phyloP scores from a whole-genome alignment of 23 tunicate species.

The Styela clava region DNA sequence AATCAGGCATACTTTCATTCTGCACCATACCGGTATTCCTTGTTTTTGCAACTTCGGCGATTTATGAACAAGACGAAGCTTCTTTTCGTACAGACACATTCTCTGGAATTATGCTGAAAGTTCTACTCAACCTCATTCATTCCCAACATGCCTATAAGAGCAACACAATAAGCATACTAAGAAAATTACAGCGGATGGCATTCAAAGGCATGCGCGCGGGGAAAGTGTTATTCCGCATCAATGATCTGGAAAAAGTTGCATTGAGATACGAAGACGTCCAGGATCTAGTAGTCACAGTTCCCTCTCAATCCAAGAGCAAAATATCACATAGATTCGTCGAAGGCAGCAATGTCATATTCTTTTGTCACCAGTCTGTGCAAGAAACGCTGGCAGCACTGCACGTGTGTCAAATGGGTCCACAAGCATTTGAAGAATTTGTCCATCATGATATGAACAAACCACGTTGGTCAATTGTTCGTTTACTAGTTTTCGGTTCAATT shows the following conservation, averaged over 20 bases:
- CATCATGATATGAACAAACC: neutral
- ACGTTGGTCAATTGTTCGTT: neutral
- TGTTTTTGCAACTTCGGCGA: constrained; percentile 1
- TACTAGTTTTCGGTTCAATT: neutral
- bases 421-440: neutral
- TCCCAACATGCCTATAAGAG: constrained; percentile 2
- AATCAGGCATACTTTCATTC: constrained; percentile 1
- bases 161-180: neutral
- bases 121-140: constrained; percentile 9
- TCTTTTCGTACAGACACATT: neutral
- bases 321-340: constrained; percentile 6
- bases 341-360: constrained; percentile 5
- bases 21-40: constrained; percentile 11
- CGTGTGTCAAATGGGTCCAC: neutral
- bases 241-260: neutral
- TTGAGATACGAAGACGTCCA: constrained; percentile 11
- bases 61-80: neutral
- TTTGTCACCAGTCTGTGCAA: constrained; percentile 11
- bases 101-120: constrained; percentile 1
- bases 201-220: neutral
- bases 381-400: constrained; percentile 2
- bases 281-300: constrained; percentile 5
- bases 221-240: neutral
- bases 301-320: neutral
- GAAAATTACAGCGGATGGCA: constrained; percentile 4